phyloP scores from a whole-genome alignment of 2,888 invertebrate species.

The Diarsia rubi region DNA sequence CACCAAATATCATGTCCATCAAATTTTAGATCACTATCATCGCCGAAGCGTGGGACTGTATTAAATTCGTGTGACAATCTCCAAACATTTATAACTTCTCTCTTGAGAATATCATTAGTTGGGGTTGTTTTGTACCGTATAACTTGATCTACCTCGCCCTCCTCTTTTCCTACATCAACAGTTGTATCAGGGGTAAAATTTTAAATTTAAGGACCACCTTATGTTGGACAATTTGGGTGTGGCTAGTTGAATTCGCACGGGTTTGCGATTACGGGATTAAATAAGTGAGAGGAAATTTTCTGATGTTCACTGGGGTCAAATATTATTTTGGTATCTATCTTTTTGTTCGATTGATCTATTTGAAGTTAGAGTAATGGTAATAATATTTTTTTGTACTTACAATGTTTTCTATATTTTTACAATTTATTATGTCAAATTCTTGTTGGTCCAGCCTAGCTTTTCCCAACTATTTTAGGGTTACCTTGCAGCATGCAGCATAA shows the following conservation, averaged over 20 bases:
- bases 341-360: conserved; percentile 25
- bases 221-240: conserved; percentile 56
- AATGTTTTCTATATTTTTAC: no score
- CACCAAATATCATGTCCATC: conserved; percentile 28
- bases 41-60: conserved; percentile 78
- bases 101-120: conserved; percentile 78
- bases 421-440: no score
- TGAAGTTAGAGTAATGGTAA: conserved; percentile 1
- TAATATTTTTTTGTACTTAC: background rate
- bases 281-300: conserved; percentile 74
- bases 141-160: conserved; percentile 64
- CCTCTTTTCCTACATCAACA: conserved; percentile 5
- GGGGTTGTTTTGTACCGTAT: conserved; percentile 67
- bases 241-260: conserved; percentile 80
- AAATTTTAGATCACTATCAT: conserved; percentile 57
- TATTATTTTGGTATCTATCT: conserved; percentile 45
- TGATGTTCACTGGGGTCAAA: conserved; percentile 74
- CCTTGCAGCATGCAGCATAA: no score
- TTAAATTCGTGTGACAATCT: conserved; percentile 80
- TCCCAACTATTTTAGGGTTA: background rate
- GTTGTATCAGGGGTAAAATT: background rate
- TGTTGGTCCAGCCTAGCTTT: no score
- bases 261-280: conserved; percentile 76
- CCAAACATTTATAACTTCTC: conserved; percentile 81
- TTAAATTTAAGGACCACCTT: conserved; percentile 53